Conservation (phyloP, 2,888 invertebrate genomes). For the Zootermopsis nevadensis region DNA sequence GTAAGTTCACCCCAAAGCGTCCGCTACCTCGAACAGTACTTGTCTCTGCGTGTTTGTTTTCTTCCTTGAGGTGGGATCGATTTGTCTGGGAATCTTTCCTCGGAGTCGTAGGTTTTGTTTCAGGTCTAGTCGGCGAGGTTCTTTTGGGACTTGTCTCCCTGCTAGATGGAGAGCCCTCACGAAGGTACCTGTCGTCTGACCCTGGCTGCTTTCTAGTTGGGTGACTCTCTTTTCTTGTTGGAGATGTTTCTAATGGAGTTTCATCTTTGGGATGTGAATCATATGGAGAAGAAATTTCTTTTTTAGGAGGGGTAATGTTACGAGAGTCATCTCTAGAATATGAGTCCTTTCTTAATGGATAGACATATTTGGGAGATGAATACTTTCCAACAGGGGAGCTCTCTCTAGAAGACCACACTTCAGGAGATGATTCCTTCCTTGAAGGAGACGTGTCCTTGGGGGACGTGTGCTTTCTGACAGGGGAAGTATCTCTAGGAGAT, state of each 20-base stretch:
- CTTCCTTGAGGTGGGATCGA: neutral
- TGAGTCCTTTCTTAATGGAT: slow-evolving; percentile 18
- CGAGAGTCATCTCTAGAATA: neutral
- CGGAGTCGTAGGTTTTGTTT: neutral
- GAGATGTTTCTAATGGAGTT: slow-evolving; percentile 31
- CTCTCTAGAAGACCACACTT: neutral
- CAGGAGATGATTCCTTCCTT: neutral
- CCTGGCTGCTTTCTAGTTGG: slow-evolving; percentile 54
- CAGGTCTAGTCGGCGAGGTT: neutral
- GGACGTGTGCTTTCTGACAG: neutral
- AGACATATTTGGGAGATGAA: neutral
- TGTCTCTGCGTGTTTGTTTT: slow-evolving; percentile 13
- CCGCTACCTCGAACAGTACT: slow-evolving; percentile 38
- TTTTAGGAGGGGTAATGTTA: neutral
- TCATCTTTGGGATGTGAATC: neutral
- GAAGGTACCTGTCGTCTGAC: neutral
- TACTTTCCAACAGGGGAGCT: neutral
- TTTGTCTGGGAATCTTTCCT: slow-evolving; percentile 33
- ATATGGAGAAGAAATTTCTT: neutral
- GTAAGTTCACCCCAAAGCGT: slow-evolving; percentile 48
- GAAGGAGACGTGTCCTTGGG: slow-evolving; percentile 9
- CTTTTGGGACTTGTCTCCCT: neutral
- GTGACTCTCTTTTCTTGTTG: slow-evolving; percentile 57
- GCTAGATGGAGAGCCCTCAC: slow-evolving; percentile 10
- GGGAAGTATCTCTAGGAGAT: neutral